These are phyloP conservation scores for Hippotragus niger DNA, from an alignment of 2,113 vertebrate species.

Conservation along the genomic window DNA sequence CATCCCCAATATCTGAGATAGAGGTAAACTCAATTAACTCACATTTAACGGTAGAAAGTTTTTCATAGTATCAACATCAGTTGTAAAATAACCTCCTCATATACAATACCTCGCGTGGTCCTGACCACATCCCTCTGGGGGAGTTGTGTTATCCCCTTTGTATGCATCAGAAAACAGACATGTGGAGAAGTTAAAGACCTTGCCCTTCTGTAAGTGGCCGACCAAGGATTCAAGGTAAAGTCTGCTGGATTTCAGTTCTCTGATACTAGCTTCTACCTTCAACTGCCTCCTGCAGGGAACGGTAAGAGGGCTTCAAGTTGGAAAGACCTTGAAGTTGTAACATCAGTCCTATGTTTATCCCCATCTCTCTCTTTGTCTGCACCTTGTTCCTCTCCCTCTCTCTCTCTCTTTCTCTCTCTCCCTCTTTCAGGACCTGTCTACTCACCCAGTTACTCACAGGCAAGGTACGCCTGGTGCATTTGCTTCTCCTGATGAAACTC, in stretches of 20 bases:
- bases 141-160: not conserved
- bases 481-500: conserved; percentile 2
- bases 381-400: not conserved
- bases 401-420: not conserved
- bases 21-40: not conserved
- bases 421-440: not conserved
- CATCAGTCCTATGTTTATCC: not conserved
- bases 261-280: not conserved
- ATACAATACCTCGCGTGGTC: not conserved
- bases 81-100: not conserved
- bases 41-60: not conserved
- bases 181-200: not conserved
- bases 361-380: not conserved
- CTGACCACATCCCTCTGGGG: not conserved
- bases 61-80: not conserved
- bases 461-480: not conserved
- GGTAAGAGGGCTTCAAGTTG: not conserved
- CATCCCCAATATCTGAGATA: not conserved
- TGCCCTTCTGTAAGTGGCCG: not conserved
- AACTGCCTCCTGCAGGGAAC: not conserved
- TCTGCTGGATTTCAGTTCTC: not conserved
- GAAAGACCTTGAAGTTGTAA: not conserved
- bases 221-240: not conserved
- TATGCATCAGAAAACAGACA: not conserved
- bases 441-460: not conserved